Base-by-base conservation (phyloP, 2,888 invertebrate species). In the Leptopterna dolabrata region DNA sequence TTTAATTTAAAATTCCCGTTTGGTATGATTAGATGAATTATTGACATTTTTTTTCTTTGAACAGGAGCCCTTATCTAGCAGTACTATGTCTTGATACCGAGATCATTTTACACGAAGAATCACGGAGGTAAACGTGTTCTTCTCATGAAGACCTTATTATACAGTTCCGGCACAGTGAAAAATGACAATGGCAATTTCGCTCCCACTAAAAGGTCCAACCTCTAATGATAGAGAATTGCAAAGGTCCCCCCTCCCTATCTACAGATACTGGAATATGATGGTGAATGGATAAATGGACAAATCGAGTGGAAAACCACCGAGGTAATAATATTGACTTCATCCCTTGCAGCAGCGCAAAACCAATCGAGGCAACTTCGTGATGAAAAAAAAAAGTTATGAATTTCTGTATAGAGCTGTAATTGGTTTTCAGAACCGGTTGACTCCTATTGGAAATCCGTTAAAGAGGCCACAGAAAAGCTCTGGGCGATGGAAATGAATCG, bases 401-500 rank as follows among this genome's bases (percentile, higher is more conserved):
- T 63, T 81, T 55, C 81, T 81, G 29, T 81, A 47, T 30, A 27
- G 81, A 81, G 81, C 81, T 45, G 81, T 81, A 81, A 81, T 81
- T 81, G 81, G 81, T 81, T 81, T 81, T 81, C 55, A 24, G 24
- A 81, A 81, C 55, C 30, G 55, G 81, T 78, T 73, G 36, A 16
- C 73, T 73, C 73, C 73, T 19, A 73, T 73, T 78, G 81, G 81
- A 81, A 81, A 81, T 81, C 81, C 51, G 81, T 81, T 81, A 55
- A 81, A 81, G 55, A 81, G 81, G 55, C 78, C 51, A 55, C 55
- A 55, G 81, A 55, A 81, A 81, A 55, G 55, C 47, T 78, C 6
- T n/a, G 78, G 45, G 78, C 81, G 55, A 73, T 30, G 85, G 85
- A 85, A 85, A 85, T 85, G 71, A 85, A 85, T 85, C 85, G 85